These are phyloP conservation scores for Agrochola circellaris DNA, from an alignment of 2,888 invertebrate genomes.

Conservation along the genomic window DNA sequence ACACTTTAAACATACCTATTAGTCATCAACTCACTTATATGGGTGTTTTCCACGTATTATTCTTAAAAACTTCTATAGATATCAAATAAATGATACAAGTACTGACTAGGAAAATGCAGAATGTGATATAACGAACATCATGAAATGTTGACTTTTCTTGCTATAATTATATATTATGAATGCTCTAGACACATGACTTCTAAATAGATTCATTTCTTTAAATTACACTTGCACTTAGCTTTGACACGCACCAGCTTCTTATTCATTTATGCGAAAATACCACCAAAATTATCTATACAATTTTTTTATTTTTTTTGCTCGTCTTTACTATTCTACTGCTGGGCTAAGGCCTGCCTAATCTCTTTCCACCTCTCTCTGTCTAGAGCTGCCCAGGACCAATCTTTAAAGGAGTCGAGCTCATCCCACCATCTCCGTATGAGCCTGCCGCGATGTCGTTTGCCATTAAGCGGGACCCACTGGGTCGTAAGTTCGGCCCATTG, in stretches of 20 bases:
- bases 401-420: too few species aligned
- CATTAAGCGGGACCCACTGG: too few species aligned
- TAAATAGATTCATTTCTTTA: not conserved
- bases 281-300: not conserved
- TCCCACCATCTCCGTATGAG: too few species aligned
- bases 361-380: too few species aligned
- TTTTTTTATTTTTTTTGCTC: too few species aligned
- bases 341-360: too few species aligned
- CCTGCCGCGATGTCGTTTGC: too few species aligned
- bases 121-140: not conserved
- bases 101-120: not conserved
- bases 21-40: not conserved
- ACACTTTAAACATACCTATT: conserved; percentile 1
- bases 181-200: not conserved
- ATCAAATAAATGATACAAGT: not conserved
- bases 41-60: not conserved
- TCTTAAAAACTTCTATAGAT: not conserved
- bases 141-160: not conserved
- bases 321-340: too few species aligned
- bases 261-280: not conserved
- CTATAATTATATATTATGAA: not conserved
- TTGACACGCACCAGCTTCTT: conserved; percentile 5
- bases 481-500: too few species aligned
- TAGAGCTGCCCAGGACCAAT: too few species aligned
- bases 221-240: conserved; percentile 3